Evolutionary conservation across 2,797 vertebrate genomes (phyloP).

Genomic region (Manis javanica): DNA sequence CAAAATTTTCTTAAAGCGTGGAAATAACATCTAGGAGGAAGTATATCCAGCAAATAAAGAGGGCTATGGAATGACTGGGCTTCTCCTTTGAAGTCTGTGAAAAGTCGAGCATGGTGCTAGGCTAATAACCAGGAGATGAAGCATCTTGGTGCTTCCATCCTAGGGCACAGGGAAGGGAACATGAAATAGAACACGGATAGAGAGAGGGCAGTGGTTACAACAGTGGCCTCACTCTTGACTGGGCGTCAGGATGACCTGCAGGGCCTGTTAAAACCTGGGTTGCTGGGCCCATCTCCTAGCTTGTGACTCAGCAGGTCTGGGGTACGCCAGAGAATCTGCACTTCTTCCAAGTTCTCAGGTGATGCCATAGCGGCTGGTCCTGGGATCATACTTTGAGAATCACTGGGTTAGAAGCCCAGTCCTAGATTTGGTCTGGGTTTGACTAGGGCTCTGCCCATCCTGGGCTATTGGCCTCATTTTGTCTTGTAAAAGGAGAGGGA

Average conservation of each 20-base stretch:
- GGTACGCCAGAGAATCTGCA: background rate
- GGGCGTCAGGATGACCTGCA: too few relatives aligned
- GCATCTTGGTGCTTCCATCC: background rate
- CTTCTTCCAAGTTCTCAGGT: background rate
- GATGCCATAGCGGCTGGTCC: background rate
- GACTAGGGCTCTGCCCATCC: background rate
- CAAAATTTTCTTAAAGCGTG: background rate
- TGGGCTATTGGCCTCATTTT: background rate
- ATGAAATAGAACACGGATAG: background rate
- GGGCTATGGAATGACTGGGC: background rate
- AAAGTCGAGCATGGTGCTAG: background rate
- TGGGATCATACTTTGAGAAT: background rate
- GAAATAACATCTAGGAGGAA: slow-evolving; percentile 20
- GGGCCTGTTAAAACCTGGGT: background rate
- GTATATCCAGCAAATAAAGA: background rate
- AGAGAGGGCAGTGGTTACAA: background rate
- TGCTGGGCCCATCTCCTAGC: background rate
- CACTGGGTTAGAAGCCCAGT: background rate
- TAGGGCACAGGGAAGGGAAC: background rate
- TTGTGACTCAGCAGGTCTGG: background rate
- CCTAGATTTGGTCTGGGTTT: background rate
- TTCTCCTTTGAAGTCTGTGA: background rate
- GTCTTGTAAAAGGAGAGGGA: background rate
- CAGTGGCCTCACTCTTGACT: background rate
- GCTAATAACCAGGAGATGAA: background rate